A percentile compares a stretch with the other conserved stretches of the same genome.
phyloP scores from a whole-genome alignment of 2,888 invertebrate species.

The Frankliniella intonsa region DNA sequence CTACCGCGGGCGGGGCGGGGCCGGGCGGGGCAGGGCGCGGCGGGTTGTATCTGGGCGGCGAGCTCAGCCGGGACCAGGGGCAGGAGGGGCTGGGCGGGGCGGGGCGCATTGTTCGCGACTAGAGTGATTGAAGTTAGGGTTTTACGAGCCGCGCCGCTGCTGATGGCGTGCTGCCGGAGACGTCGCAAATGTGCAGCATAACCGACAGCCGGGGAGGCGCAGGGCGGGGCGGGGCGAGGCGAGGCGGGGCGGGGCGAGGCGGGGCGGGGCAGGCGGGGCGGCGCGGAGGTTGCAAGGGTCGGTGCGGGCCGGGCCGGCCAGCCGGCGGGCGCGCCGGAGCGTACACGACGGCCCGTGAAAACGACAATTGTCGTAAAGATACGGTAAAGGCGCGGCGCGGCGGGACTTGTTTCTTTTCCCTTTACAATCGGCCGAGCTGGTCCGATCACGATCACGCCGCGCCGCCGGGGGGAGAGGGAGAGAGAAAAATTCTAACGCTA shows the following conservation, averaged over 20 bases:
- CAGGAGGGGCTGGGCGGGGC: background rate
- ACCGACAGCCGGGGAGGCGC: background rate
- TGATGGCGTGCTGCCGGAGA: background rate
- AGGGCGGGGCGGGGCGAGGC: background rate
- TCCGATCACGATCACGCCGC: no score
- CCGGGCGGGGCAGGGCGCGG: no score
- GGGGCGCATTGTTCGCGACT: no score
- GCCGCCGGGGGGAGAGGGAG: no score
- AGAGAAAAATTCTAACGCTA: no score
- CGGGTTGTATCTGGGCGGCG: no score
- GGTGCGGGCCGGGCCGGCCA: background rate
- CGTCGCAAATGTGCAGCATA: no score
- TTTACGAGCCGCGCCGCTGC: background rate
- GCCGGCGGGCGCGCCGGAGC: background rate
- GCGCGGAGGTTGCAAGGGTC: no score
- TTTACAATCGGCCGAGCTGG: conserved; percentile 10
- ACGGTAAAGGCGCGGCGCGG: background rate
- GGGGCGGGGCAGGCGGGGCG: background rate
- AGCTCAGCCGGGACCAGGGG: background rate
- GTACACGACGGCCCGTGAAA: background rate
- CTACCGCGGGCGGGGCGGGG: no score
- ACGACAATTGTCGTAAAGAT: background rate
- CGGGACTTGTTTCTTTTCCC: background rate
- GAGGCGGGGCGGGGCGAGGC: background rate
- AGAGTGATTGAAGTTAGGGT: no score